Evolutionary conservation across 2,113 vertebrate genomes (phyloP).

Genomic region (Platichthys flesus): DNA sequence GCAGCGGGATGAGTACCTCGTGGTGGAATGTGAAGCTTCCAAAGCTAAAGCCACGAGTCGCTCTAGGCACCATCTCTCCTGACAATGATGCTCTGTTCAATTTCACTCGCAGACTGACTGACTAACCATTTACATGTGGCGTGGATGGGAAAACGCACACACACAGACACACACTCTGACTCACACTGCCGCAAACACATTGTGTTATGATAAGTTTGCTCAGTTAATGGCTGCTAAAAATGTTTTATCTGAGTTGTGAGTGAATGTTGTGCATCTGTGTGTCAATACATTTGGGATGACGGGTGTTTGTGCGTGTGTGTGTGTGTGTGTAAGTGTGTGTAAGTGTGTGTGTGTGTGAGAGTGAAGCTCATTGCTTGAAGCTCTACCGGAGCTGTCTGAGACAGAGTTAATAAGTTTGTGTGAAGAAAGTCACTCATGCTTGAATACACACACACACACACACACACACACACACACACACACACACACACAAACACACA

Average conservation of each 20-base stretch:
- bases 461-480: not conserved
- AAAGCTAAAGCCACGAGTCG: constrained; percentile 64
- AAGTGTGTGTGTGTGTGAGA: constrained; percentile 30
- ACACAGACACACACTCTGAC: not conserved
- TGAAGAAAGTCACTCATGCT: constrained; percentile 61
- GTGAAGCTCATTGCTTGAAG: constrained; percentile 67
- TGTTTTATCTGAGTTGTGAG: constrained; percentile 19
- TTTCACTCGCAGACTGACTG: constrained; percentile 63
- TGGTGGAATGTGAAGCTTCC: constrained; percentile 70
- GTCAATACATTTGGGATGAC: not conserved
- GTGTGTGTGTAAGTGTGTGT: constrained; percentile 33
- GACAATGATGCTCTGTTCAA: constrained; percentile 72
- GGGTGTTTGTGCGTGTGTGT: constrained; percentile 1
- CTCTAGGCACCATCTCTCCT: constrained; percentile 69
- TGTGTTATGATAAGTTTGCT: constrained; percentile 14
- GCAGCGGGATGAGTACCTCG: constrained; percentile 59
- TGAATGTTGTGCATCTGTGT: constrained; percentile 13
- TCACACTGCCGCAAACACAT: constrained; percentile 30
- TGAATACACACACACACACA: constrained; percentile 30
- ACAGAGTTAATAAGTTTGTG: constrained; percentile 60
- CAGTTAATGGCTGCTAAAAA: constrained; percentile 31
- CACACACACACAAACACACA: too few relatives aligned
- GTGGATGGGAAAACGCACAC: constrained; percentile 18
- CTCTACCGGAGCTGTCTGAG: constrained; percentile 68
- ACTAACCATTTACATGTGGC: constrained; percentile 68